These are phyloP conservation scores for Asbolus verrucosus DNA, from an alignment of 1,140 invertebrate genomes.

Conservation along the genomic window DNA sequence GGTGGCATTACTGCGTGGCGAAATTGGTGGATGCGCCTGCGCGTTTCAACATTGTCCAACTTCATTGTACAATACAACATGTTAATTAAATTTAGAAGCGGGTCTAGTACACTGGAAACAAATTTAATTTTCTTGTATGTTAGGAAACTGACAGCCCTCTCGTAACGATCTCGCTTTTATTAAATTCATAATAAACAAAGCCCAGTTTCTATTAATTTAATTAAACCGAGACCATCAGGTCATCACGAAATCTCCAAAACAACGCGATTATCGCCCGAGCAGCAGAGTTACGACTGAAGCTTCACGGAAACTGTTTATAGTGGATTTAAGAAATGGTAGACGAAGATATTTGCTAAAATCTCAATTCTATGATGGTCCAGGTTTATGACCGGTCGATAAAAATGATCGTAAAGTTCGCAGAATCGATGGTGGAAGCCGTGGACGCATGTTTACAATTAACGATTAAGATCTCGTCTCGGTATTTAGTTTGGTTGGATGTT, in stretches of 20 bases:
- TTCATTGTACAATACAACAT: neutral
- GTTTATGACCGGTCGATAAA: neutral
- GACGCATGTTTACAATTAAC: conserved; percentile 26
- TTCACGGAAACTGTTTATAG: conserved; percentile 3
- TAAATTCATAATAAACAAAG: conserved; percentile 37
- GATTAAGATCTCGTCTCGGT: conserved; percentile 33
- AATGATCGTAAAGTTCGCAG: neutral
- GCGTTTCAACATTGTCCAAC: too few relatives aligned
- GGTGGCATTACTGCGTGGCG: neutral
- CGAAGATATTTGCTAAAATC: conserved; percentile 9
- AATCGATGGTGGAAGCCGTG: neutral
- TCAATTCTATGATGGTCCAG: neutral
- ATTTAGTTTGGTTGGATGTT: conserved; percentile 32
- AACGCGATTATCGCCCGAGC: too few relatives aligned
- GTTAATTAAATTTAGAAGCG: conserved; percentile 27
- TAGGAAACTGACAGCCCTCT: conserved; percentile 24
- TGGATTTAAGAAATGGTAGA: conserved; percentile 4
- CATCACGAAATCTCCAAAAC: too few relatives aligned
- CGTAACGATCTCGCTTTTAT: conserved; percentile 27
- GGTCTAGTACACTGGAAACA: conserved; percentile 21
- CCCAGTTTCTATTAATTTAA: conserved; percentile 34
- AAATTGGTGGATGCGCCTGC: too few relatives aligned
- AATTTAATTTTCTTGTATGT: conserved; percentile 35
- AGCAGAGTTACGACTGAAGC: too few relatives aligned
- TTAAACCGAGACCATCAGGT: conserved; percentile 17